A percentile compares a stretch with the other conserved stretches of the same genome.
Evolutionary conservation across 1,140 invertebrate genomes (phyloP).

Genomic region (Centruroides vittatus): DNA sequence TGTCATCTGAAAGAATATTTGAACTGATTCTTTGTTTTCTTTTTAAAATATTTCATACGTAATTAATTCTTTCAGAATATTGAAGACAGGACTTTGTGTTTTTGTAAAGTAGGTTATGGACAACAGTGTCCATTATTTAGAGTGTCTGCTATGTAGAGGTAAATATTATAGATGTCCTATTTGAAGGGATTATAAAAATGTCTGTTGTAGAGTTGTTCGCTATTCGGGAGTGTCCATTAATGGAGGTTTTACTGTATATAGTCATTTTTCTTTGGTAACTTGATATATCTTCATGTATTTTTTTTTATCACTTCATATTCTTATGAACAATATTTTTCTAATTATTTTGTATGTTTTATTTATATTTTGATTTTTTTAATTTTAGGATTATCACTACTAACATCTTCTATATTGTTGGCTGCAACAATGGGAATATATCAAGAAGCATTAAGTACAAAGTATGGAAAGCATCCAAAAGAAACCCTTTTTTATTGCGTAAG

Average conservation of each 20-base stretch:
- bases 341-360: background rate
- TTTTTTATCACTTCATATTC: background rate
- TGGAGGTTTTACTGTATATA: background rate
- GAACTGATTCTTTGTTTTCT: too few species aligned
- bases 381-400: conserved; percentile 64
- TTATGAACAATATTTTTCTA: background rate
- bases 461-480: conserved; percentile 89
- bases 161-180: too few species aligned
- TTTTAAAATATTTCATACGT: too few species aligned
- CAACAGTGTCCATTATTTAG: too few species aligned
- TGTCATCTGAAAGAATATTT: too few species aligned
- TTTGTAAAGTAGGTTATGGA: too few species aligned
- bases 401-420: conserved; percentile 78
- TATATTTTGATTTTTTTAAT: conserved; percentile 17
- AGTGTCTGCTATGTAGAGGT: too few species aligned
- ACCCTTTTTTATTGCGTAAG: conserved; percentile 79
- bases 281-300: background rate
- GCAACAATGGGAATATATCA: conserved; percentile 95
- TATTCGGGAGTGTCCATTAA: background rate
- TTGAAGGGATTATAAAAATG: too few species aligned
- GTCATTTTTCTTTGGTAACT: background rate
- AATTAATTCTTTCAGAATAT: too few species aligned
- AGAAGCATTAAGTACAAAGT: conserved; percentile 67
- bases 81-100: too few species aligned
- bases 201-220: background rate